A percentile compares a stretch with the other conserved stretches of the same genome.
Evolutionary conservation across 2,888 invertebrate species (phyloP).

Genomic region (Hedya salicella): DNA sequence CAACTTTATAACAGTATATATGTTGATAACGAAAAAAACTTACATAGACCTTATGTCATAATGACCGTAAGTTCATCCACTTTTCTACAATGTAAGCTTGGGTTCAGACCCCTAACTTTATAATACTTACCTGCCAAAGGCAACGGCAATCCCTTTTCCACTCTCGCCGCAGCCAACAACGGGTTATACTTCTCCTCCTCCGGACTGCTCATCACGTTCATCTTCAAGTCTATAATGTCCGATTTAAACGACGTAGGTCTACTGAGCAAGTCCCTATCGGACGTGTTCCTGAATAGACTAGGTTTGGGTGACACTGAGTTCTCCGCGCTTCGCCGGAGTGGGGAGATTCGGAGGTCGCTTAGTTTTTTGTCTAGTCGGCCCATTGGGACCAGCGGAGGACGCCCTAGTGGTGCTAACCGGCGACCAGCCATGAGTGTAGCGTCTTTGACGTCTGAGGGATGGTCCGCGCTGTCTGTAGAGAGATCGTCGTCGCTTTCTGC

Average conservation of each 20-base stretch:
- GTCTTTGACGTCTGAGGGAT: conserved; percentile 70
- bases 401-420: conserved; percentile 68
- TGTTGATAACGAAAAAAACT: too few species aligned
- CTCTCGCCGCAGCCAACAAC: conserved; percentile 62
- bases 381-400: conserved; percentile 72
- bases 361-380: conserved; percentile 72
- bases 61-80: too few species aligned
- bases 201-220: conserved; percentile 71
- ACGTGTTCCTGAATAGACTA: conserved; percentile 63
- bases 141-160: conserved; percentile 76
- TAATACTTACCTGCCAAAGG: conserved; percentile 75
- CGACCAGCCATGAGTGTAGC: conserved; percentile 54
- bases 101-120: too few species aligned
- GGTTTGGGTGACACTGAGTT: conserved; percentile 67
- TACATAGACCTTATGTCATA: too few species aligned
- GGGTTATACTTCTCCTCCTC: conserved; percentile 72
- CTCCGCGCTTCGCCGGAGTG: conserved; percentile 72
- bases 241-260: conserved; percentile 71
- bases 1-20: too few species aligned
- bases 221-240: conserved; percentile 79
- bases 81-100: too few species aligned
- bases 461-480: conserved; percentile 77
- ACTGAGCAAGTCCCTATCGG: conserved; percentile 67
- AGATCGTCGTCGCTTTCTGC: conserved; percentile 81
- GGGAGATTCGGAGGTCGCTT: conserved; percentile 71